Evolutionary conservation across 2,888 invertebrate genomes (phyloP), one percentile per base, ranked within the genome.

Genomic region (Drosophila subsilvestris): DNA sequence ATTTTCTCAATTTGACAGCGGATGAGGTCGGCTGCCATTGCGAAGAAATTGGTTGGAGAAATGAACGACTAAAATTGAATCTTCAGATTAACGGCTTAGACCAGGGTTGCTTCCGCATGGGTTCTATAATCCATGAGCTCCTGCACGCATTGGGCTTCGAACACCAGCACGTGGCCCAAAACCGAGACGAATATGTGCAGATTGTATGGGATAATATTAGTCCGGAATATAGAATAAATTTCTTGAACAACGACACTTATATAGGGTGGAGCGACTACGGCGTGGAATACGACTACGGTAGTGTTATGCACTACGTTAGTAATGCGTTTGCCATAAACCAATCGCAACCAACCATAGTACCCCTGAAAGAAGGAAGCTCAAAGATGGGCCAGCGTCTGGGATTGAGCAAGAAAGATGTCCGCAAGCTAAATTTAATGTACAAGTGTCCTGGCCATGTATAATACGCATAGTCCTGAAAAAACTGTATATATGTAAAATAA

Each of bases 281-380:
- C 2, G 93, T 95, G 59, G 91, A 93, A 0, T 96, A 96, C 84
- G 96, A 96, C 90, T 96, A 95, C 90, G 93, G 94, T 75, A 96
- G 96, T 75, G 95, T 96, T 1, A 95, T 96, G 95, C 96, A 96
- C 86, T 96, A 96, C 90, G 94, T 95, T 0, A 93, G 93, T 22
- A 94, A 93, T 22, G 96, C 96, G 0, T 96, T 96, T 91, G 95
- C 95, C 0, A 93, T 87, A 53, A 96, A 96, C 89, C 93, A 94
- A 1, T 14, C 22, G 3, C 89, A 93, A 81, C 93, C 94, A 32
- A 96, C 96, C 0, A 95, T 96, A 48, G 92, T 94, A 14, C 58
- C 32, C 65, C 68, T 48, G 44, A 20, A 18, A 17, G 0, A 3
- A 0, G 66, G 50, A 9, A 29, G 32, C 4, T 17, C 9, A 0